These are phyloP conservation scores for Drosophila santomea DNA, from an alignment of 1,140 invertebrate species.

Conservation along the genomic window DNA sequence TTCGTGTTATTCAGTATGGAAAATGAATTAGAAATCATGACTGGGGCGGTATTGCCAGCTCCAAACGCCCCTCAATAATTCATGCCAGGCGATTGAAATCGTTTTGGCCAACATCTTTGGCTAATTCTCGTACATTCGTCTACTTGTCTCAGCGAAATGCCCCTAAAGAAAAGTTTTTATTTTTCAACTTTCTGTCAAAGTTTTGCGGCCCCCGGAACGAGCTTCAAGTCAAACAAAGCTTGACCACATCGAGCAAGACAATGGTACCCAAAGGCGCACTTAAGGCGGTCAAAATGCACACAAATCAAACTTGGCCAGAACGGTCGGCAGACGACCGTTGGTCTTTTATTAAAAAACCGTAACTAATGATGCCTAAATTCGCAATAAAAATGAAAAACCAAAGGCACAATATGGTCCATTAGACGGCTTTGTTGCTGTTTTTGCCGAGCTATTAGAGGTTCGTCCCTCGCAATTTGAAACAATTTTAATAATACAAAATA, in stretches of 20 bases:
- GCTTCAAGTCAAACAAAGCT: conserved; percentile 67
- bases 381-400: conserved; percentile 76
- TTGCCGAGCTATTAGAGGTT: conserved; percentile 67
- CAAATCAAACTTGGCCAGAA: conserved; percentile 72
- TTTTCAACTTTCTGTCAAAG: conserved; percentile 47
- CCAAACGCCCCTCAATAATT: background rate
- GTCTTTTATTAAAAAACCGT: conserved; percentile 81
- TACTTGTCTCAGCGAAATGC: conserved; percentile 54
- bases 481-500: conserved; percentile 76
- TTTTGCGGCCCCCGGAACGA: conserved; percentile 34
- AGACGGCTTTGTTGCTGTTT: conserved; percentile 52
- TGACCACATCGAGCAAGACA: conserved; percentile 70
- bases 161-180: conserved; percentile 60
- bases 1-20: conserved; percentile 36
- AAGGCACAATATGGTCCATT: conserved; percentile 81
- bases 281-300: conserved; percentile 64
- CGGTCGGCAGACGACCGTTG: conserved; percentile 22
- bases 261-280: conserved; percentile 79
- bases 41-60: too few species aligned
- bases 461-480: conserved; percentile 71
- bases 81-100: conserved; percentile 19
- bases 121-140: conserved; percentile 70
- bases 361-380: conserved; percentile 83
- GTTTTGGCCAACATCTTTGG: conserved; percentile 36
- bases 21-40: conserved; percentile 44